Base-by-base conservation (phyloP, 2,113 vertebrate genomes). In the Pelodiscus sinensis region DNA sequence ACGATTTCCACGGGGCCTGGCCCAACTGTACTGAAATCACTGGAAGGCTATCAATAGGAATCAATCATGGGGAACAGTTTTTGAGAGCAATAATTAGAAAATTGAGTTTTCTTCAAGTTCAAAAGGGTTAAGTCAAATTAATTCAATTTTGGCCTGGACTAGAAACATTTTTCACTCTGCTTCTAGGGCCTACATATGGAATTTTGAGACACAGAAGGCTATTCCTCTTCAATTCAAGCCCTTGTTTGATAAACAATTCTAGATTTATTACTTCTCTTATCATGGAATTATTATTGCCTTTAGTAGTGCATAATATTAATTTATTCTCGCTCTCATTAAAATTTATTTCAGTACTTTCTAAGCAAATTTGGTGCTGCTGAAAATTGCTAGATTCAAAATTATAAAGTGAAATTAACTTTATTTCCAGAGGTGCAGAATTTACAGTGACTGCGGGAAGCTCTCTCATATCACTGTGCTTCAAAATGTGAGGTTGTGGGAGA, bases 1-100 rank as follows among this genome's bases (percentile, higher is more conserved):
- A 18, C 22, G 55, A 6, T 83, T 94, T 81, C 51, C 55, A 58
- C 24, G 19, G 51, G 81, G 35, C 11, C 54, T 92, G 55, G 91
- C 44, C 89, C 77, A 93, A 94, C n/a, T 86, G 3, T 38, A 79
- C 14, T 31, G 87, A 94, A 89, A 84, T 86, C 92, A 91, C 51
- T 73, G 71, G 15, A 81, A 58, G 25, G 86, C 25, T 51, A 90
- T 57, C 79, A 62, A 79, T 4, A 93, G 51, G 38, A 92, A 86
- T 21, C 68, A 9, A 81, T 44, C 25, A 7, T 88, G 81, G 14
- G 68, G 71, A 90, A 65, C 58, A 93, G 87, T 4, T 62, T 51
- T 81, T 90, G 62, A 51, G 22, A 89, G 57, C 22, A 92, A 78
- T 78, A 91, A 88, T 9, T 79, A 82, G 54, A 92, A 95, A 65